A percentile compares a stretch with the other conserved stretches of the same genome.
Conservation (phyloP, 2,113 vertebrate genomes). For the Sorex fumeus region DNA sequence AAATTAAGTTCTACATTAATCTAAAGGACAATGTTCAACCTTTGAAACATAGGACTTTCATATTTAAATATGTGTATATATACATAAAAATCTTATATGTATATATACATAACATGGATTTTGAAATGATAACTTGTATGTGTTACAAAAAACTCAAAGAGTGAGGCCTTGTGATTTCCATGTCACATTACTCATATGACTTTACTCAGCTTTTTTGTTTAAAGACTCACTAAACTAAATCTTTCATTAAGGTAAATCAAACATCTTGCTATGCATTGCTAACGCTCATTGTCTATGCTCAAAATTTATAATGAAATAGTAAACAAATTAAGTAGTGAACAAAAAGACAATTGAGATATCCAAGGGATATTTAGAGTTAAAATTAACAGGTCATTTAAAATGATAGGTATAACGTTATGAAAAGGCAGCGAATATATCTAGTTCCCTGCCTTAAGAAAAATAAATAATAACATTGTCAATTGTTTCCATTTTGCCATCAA, state of each 20-base stretch:
- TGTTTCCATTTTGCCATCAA: not conserved
- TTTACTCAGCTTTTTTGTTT: not conserved
- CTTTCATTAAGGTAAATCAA: not conserved
- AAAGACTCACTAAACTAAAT: not conserved
- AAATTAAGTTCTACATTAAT: not conserved
- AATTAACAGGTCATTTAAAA: not conserved
- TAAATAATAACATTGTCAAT: not conserved
- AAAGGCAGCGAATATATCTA: not conserved
- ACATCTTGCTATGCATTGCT: not conserved
- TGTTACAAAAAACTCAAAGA: not conserved
- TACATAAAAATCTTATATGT: not conserved
- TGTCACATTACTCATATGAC: not conserved
- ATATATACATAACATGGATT: too few relatives aligned
- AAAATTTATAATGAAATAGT: constrained; percentile 23
- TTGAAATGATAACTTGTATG: not conserved
- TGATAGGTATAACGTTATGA: not conserved
- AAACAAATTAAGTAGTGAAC: not conserved
- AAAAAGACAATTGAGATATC: constrained; percentile 7
- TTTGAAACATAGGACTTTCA: not conserved
- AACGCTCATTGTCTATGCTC: not conserved
- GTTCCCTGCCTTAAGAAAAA: not conserved
- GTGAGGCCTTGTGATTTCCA: not conserved
- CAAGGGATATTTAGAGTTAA: constrained; percentile 27
- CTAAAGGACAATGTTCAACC: not conserved
- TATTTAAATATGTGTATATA: too few relatives aligned